These are phyloP conservation scores for Malacosoma neustria DNA, from an alignment of 2,888 invertebrate species.

Conservation along the genomic window DNA sequence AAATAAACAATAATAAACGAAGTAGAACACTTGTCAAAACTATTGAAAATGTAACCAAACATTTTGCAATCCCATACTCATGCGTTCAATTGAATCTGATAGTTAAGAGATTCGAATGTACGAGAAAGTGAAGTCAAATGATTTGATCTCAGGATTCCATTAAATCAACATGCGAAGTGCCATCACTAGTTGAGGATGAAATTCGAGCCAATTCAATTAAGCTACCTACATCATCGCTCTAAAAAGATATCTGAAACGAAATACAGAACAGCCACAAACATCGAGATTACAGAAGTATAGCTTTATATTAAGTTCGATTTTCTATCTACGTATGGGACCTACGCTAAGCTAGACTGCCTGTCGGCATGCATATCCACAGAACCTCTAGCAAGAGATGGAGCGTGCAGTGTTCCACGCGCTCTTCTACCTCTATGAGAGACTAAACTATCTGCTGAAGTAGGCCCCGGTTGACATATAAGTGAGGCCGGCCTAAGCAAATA, in stretches of 20 bases:
- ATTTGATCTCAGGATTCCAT: conserved; percentile 58
- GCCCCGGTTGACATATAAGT: no score
- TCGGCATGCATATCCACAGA: no score
- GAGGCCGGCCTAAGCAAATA: no score
- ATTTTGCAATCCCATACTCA: conserved; percentile 30
- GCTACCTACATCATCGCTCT: conserved; percentile 39
- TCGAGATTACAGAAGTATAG: no score
- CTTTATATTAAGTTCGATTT: no score
- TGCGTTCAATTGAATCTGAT: conserved; percentile 17
- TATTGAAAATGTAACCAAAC: conserved; percentile 17
- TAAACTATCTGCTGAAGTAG: no score
- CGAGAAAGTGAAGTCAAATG: conserved; percentile 46
- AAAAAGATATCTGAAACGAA: conserved; percentile 24
- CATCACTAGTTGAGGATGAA: conserved; percentile 47
- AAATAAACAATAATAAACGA: conserved; percentile 15
- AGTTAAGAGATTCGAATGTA: conserved; percentile 22
- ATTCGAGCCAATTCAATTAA: conserved; percentile 57
- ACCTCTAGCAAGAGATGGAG: no score
- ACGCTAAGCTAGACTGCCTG: no score
- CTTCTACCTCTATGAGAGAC: no score
- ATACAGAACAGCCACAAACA: no score
- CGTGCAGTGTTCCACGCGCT: no score
- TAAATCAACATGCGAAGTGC: conserved; percentile 67
- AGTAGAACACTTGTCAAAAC: conserved; percentile 11
- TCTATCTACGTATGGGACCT: no score